Percentiles rank a stretch among this genome's conserved stretches.
Evolutionary conservation across 2,888 invertebrate species (phyloP).

Genomic region (Drosophila melanosoma): DNA sequence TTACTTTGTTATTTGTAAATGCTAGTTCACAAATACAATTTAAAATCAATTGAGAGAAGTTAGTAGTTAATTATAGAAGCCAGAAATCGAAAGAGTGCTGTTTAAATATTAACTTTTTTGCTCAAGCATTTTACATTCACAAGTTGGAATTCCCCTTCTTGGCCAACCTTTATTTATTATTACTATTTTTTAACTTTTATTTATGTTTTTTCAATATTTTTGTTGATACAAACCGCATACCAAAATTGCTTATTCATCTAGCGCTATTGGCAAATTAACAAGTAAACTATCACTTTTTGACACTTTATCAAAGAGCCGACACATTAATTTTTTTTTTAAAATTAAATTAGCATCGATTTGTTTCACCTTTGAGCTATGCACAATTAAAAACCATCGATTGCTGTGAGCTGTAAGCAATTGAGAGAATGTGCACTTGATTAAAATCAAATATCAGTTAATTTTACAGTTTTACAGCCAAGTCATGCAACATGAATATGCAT

Average conservation of each 20-base stretch:
- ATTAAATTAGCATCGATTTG: constrained; percentile 69
- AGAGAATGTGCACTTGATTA: constrained; percentile 28
- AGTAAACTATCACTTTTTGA: constrained; percentile 55
- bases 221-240: background rate
- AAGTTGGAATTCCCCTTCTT: background rate
- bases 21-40: background rate
- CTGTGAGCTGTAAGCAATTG: constrained; percentile 31
- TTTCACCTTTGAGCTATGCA: constrained; percentile 50
- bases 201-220: constrained; percentile 1
- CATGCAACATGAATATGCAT: constrained; percentile 72
- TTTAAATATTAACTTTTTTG: background rate
- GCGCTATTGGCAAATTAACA: constrained; percentile 17
- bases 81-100: background rate
- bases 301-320: constrained; percentile 24
- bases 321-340: constrained; percentile 45
- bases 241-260: constrained; percentile 39
- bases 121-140: background rate
- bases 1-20: background rate
- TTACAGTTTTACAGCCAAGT: constrained; percentile 53
- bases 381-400: constrained; percentile 42
- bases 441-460: constrained; percentile 44
- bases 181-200: background rate
- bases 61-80: background rate
- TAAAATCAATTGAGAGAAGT: background rate
- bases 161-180: background rate